These are phyloP conservation scores for Cetoscarus ocellatus DNA, from an alignment of 2,797 vertebrate genomes.

Conservation along the genomic window DNA sequence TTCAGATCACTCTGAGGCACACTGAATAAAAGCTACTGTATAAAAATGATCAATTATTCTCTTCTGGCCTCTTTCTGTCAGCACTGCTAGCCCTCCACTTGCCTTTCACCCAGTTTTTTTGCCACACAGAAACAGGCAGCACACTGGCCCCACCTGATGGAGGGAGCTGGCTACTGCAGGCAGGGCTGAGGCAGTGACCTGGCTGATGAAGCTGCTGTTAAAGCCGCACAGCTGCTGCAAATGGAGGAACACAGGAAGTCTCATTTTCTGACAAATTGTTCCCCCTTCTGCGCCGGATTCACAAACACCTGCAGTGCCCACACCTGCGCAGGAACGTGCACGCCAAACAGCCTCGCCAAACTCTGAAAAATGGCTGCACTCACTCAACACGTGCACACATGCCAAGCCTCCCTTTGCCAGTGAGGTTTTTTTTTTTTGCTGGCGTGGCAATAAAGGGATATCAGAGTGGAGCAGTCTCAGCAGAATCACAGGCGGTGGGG, in stretches of 20 bases:
- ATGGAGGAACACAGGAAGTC: constrained; percentile 30
- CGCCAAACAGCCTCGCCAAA: constrained; percentile 3
- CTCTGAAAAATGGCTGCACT: constrained; percentile 8
- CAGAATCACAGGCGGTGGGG: constrained; percentile 62
- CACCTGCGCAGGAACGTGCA: constrained; percentile 19
- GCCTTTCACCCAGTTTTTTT: constrained; percentile 64
- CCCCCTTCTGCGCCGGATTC: constrained; percentile 39
- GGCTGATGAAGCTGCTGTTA: constrained; percentile 6
- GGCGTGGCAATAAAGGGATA: constrained; percentile 77
- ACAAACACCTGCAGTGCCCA: constrained; percentile 46
- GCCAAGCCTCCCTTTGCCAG: constrained; percentile 36
- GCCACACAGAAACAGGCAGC: not conserved
- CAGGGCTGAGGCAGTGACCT: not conserved
- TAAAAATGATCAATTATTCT: constrained; percentile 55
- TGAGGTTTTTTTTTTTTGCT: constrained; percentile 71
- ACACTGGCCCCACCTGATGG: constrained; percentile 60
- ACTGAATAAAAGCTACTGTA: constrained; percentile 13
- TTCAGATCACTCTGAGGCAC: constrained; percentile 21
- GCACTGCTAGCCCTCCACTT: constrained; percentile 48
- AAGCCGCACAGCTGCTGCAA: constrained; percentile 33
- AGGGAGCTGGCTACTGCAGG: constrained; percentile 3
- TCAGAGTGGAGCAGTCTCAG: constrained; percentile 75
- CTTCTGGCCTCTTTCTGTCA: constrained; percentile 68
- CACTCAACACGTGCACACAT: not conserved
- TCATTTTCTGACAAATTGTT: constrained; percentile 46